Conservation (phyloP, 2,888 invertebrate genomes). For the Cosmorhoe ocellata region DNA sequence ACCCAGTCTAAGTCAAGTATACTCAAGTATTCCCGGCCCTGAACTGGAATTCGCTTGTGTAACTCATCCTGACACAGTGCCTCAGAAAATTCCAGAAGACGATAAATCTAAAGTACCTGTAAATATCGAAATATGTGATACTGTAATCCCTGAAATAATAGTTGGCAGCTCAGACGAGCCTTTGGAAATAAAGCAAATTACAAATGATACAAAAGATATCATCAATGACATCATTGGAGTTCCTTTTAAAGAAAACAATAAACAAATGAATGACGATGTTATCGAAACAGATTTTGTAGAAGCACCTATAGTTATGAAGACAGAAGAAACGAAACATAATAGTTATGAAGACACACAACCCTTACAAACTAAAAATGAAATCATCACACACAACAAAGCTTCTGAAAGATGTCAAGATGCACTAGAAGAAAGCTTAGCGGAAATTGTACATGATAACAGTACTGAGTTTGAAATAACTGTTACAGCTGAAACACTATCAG, state of each 20-base stretch:
- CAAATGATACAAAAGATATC: slow-evolving; percentile 19
- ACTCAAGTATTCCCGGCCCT: slow-evolving; percentile 74
- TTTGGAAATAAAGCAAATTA: slow-evolving; percentile 24
- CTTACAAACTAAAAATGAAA: slow-evolving; percentile 44
- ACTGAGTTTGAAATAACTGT: slow-evolving; percentile 55
- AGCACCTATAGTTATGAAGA: slow-evolving; percentile 15
- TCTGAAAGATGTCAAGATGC: slow-evolving; percentile 27
- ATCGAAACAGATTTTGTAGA: neutral
- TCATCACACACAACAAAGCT: slow-evolving; percentile 43
- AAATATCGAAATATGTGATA: neutral
- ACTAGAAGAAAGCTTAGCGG: slow-evolving; percentile 18
- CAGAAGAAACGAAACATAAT: slow-evolving; percentile 18
- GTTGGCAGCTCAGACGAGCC: neutral
- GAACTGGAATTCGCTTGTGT: slow-evolving; percentile 75
- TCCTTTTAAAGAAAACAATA: slow-evolving; percentile 2
- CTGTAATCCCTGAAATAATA: neutral
- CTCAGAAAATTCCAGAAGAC: neutral
- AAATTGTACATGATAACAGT: slow-evolving; percentile 27
- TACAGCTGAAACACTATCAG: slow-evolving; percentile 61
- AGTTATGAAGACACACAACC: slow-evolving; percentile 46
- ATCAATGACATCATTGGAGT: slow-evolving; percentile 27
- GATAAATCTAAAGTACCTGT: neutral
- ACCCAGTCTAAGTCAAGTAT: slow-evolving; percentile 74
- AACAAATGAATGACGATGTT: neutral
- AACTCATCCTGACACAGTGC: slow-evolving; percentile 36